These are phyloP conservation scores for Entelurus aequoreus DNA, from an alignment of 2,113 vertebrate species.

Conservation along the genomic window DNA sequence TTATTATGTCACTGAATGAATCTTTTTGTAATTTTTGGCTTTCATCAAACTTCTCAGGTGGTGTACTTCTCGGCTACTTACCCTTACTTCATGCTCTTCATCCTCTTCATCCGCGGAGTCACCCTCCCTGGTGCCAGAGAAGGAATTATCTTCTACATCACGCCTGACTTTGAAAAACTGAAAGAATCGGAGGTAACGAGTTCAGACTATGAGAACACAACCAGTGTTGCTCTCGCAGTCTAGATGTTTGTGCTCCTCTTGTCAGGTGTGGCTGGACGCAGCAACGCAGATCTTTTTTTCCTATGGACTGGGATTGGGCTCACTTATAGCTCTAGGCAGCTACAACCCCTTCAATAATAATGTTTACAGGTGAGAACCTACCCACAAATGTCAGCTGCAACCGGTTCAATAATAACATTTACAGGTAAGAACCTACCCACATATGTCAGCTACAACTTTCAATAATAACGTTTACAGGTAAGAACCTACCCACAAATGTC, in stretches of 20 bases:
- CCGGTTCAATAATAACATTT: too few species aligned
- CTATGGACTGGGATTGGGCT: conserved; percentile 93
- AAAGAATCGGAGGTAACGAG: conserved; percentile 88
- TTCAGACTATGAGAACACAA: conserved; percentile 1
- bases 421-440: too few species aligned
- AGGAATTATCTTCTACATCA: conserved; percentile 95
- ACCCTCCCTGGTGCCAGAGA: conserved; percentile 91
- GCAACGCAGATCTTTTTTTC: conserved; percentile 99
- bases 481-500: too few species aligned
- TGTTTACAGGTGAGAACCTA: conserved; percentile 85
- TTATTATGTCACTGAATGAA: too few species aligned
- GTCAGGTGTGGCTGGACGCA: conserved; percentile 96
- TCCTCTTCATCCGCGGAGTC: conserved; percentile 95
- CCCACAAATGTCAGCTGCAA: neutral
- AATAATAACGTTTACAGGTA: conserved; percentile 46
- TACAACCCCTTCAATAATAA: conserved; percentile 98
- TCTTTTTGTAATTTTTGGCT: too few species aligned
- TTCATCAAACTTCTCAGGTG: conserved; percentile 75
- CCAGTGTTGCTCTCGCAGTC: neutral
- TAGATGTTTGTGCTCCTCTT: conserved; percentile 36
- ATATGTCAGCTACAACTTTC: conserved; percentile 87
- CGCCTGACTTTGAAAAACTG: conserved; percentile 93
- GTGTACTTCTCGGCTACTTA: conserved; percentile 99
- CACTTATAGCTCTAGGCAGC: conserved; percentile 94
- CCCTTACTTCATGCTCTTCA: conserved; percentile 95